Evolutionary conservation across 1,140 invertebrate species (phyloP), one percentile per base, ranked within the genome.

Genomic region (Drosophila trapezifrons): DNA sequence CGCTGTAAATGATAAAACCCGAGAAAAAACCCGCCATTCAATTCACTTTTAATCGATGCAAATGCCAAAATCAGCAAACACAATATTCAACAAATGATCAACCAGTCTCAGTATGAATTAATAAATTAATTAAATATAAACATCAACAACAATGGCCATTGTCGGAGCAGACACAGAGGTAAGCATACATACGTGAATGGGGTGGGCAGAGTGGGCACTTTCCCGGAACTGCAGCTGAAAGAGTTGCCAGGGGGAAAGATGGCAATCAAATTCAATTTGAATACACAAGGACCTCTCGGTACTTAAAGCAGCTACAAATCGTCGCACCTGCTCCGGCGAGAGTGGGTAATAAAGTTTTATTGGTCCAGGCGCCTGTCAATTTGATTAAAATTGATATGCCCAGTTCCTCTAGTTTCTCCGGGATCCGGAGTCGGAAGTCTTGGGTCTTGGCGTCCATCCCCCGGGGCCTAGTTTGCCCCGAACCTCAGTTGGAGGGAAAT

Each of bases 301-400:
- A 46, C 9, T 43, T 54, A 18, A 29, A 46, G 38, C 57, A 72
- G 42, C 12, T 60, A 47, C 22, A 59, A 64, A 35, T 64, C 40
- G 37, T 37, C 10, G 38, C 40, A 76, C 25, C 37, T 9, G 7
- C 27, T 42, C 6, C 35, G 13, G 32, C 57, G 18, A 67, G 20
- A 12, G 65, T 43, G 65, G 46, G 62, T 57, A 67, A 76, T 67
- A 76, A 67, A 76, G 35, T 76, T 76, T 59, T 66, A 76, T 76
- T 58, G 54, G 12, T 32, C 37, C 55, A 13, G 54, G 38, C n/a
- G 37, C 38, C 69, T 73, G 70, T 45, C 70, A 73, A 52, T 54
- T 76, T 76, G 62, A 76, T 76, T 76, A 66, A 66, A 76, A 76
- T 76, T 35, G 73, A 76, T 67, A 66, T 66, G 47, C 43, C 40